phyloP scores from a whole-genome alignment of 2,888 invertebrate genomes.

The Morpho helenor region DNA sequence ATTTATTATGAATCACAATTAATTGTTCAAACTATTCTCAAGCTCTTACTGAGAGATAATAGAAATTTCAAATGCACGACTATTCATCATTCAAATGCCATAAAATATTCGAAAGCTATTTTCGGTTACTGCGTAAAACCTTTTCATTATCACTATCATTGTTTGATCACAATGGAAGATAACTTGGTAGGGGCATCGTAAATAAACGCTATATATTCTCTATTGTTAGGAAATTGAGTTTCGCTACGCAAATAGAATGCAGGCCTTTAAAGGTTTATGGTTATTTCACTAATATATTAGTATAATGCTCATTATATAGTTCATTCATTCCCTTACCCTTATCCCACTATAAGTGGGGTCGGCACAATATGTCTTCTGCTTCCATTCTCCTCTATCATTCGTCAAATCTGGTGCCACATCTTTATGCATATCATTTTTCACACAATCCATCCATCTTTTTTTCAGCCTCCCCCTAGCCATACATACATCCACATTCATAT shows the following conservation, averaged over 20 bases:
- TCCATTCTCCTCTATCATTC: too few relatives aligned
- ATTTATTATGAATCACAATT: slow-evolving; percentile 1
- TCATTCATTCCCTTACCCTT: too few relatives aligned
- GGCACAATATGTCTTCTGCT: too few relatives aligned
- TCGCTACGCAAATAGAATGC: slow-evolving; percentile 5
- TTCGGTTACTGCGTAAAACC: slow-evolving; percentile 1
- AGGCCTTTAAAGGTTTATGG: slow-evolving; percentile 2
- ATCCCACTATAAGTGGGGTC: too few relatives aligned
- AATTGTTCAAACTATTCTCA: slow-evolving; percentile 1
- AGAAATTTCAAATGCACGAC: background rate
- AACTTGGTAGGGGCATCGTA: slow-evolving; percentile 5
- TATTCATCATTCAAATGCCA: background rate
- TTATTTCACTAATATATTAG: background rate
- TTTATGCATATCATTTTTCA: too few relatives aligned
- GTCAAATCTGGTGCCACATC: too few relatives aligned
- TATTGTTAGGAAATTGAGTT: slow-evolving; percentile 10
- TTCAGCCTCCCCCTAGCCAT: too few relatives aligned
- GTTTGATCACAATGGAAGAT: slow-evolving; percentile 6
- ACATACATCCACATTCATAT: too few relatives aligned
- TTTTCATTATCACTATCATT: slow-evolving; percentile 10
- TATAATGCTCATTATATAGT: background rate
- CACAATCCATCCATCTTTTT: too few relatives aligned
- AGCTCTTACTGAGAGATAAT: background rate
- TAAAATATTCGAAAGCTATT: slow-evolving; percentile 8
- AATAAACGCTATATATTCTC: slow-evolving; percentile 9